These are phyloP conservation scores for Chrysocyon brachyurus DNA, from an alignment of 2,797 vertebrate genomes.

Conservation along the genomic window DNA sequence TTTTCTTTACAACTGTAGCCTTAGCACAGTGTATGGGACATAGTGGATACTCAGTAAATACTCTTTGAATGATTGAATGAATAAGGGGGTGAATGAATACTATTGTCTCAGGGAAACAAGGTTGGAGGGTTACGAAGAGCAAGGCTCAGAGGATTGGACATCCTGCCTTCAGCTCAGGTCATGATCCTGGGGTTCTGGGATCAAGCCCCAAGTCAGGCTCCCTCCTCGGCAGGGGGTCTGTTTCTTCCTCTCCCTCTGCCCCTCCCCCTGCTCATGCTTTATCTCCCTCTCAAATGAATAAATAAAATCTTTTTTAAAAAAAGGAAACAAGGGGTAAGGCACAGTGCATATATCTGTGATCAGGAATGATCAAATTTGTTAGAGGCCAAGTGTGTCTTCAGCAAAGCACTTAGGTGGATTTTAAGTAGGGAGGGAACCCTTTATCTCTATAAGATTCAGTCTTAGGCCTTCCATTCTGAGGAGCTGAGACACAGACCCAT, in stretches of 20 bases:
- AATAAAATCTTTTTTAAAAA: not conserved
- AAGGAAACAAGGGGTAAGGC: not conserved
- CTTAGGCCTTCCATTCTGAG: not conserved
- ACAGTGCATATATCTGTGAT: not conserved
- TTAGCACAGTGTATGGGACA: not conserved
- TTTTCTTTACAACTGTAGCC: not conserved
- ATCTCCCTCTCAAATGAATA: not conserved
- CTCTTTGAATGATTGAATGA: not conserved
- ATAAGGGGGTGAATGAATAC: not conserved
- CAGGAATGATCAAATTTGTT: not conserved
- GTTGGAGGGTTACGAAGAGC: not conserved
- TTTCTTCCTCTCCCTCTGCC: not conserved
- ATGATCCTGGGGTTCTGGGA: not conserved
- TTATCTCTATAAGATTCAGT: not conserved
- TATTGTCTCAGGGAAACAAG: not conserved
- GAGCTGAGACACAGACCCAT: not conserved
- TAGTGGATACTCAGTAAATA: not conserved
- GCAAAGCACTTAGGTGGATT: not conserved
- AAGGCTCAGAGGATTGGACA: not conserved
- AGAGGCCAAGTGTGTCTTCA: not conserved
- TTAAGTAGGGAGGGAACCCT: not conserved
- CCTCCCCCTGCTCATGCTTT: not conserved
- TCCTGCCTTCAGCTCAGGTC: not conserved
- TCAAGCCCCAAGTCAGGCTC: not conserved
- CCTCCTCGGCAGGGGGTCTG: not conserved